A percentile compares a stretch with the other conserved stretches of the same genome.
Conservation (phyloP, 2,113 vertebrate species). For the Poeciliopsis occidentalis region DNA sequence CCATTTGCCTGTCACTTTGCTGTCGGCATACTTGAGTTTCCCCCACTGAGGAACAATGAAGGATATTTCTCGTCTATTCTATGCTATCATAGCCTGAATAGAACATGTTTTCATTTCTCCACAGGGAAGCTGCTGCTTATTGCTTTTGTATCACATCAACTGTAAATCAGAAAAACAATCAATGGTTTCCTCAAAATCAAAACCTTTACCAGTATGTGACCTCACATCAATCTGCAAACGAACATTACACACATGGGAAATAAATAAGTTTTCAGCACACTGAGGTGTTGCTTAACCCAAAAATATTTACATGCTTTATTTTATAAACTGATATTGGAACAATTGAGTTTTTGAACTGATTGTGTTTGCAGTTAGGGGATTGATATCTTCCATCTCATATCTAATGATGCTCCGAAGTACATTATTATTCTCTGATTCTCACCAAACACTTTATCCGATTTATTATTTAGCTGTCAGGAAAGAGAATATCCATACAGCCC, state of each 20-base stretch:
- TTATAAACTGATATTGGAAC: neutral
- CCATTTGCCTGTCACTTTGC: too few relatives aligned
- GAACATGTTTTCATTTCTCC: neutral
- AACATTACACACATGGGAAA: neutral
- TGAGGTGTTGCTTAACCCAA: neutral
- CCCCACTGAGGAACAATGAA: too few relatives aligned
- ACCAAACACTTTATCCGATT: neutral
- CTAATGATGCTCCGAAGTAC: neutral
- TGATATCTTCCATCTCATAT: neutral
- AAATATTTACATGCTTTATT: neutral
- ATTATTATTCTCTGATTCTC: neutral
- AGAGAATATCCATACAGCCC: neutral
- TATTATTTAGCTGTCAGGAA: too few relatives aligned
- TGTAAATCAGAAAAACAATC: neutral
- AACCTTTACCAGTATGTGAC: neutral
- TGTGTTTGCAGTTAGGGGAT: neutral
- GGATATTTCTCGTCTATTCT: too few relatives aligned
- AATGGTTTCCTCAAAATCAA: neutral
- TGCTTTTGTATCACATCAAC: too few relatives aligned
- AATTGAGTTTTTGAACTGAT: neutral
- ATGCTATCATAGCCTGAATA: too few relatives aligned
- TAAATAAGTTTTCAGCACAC: neutral
- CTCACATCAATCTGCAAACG: neutral
- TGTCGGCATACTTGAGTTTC: too few relatives aligned
- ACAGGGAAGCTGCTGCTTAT: neutral